Percentiles rank a stretch among this genome's conserved stretches.
Conservation (phyloP, 2,797 vertebrate genomes). For the Halcyon chelicuti region DNA sequence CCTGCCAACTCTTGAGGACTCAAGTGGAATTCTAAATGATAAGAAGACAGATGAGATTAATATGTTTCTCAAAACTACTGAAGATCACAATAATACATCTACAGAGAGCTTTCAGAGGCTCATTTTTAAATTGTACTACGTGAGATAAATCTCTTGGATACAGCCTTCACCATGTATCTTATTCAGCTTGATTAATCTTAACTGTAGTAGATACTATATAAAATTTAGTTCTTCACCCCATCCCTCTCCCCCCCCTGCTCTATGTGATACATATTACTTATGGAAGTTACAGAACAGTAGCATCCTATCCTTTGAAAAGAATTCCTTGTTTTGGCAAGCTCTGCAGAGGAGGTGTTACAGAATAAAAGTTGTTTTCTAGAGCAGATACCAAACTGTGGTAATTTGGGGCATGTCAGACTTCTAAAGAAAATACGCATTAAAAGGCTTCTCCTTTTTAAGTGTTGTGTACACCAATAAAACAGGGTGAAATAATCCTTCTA, state of each 20-base stretch:
- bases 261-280: not conserved
- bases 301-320: not conserved
- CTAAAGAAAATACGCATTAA: not conserved
- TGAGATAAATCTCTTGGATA: not conserved
- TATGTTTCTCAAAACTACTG: not conserved
- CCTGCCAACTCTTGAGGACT: not conserved
- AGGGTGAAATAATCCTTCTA: not conserved
- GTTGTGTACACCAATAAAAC: not conserved
- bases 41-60: not conserved
- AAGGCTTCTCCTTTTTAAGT: not conserved
- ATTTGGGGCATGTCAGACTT: not conserved
- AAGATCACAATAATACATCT: not conserved
- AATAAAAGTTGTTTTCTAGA: not conserved
- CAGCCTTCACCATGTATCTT: not conserved
- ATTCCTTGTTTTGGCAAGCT: not conserved
- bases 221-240: not conserved
- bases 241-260: no score
- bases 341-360: not conserved
- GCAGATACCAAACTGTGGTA: not conserved
- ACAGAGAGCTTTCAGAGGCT: not conserved
- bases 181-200: not conserved
- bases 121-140: not conserved
- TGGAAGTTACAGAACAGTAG: not conserved
- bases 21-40: not conserved
- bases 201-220: not conserved